Evolutionary conservation across 2,113 vertebrate species (phyloP).

Genomic region (Callaeas wilsoni): DNA sequence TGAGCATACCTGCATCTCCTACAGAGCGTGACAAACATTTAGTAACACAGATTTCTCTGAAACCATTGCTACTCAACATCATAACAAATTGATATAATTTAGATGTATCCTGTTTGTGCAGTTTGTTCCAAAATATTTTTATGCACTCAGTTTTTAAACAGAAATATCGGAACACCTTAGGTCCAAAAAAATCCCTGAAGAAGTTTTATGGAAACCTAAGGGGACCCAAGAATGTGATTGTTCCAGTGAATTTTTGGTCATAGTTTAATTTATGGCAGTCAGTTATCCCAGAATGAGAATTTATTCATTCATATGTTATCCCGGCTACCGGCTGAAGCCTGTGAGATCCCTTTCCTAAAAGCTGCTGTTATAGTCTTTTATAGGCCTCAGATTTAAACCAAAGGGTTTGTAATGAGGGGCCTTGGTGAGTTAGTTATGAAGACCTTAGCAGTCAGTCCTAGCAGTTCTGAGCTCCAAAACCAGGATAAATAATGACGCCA

Average conservation of each 20-base stretch:
- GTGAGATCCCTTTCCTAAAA: background rate
- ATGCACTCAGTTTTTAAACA: background rate
- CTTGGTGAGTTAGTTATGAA: background rate
- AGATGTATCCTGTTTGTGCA: background rate
- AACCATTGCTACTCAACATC: background rate
- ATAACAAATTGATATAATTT: background rate
- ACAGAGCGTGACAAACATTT: background rate
- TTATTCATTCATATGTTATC: background rate
- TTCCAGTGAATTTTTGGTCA: background rate
- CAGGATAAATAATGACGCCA: background rate
- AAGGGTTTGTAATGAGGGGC: background rate
- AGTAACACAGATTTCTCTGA: background rate
- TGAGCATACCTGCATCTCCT: conserved; percentile 16
- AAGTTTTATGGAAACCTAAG: background rate
- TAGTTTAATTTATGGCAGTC: background rate
- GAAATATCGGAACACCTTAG: background rate
- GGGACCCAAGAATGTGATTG: background rate
- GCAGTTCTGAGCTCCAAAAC: background rate
- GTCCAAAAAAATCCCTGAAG: background rate
- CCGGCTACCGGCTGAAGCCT: background rate
- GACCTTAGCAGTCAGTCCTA: background rate
- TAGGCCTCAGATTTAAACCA: background rate
- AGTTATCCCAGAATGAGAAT: background rate
- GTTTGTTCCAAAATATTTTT: background rate
- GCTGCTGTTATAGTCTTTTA: background rate